These are phyloP conservation scores for Tyria jacobaeae DNA, from an alignment of 2,888 invertebrate genomes.

Conservation along the genomic window DNA sequence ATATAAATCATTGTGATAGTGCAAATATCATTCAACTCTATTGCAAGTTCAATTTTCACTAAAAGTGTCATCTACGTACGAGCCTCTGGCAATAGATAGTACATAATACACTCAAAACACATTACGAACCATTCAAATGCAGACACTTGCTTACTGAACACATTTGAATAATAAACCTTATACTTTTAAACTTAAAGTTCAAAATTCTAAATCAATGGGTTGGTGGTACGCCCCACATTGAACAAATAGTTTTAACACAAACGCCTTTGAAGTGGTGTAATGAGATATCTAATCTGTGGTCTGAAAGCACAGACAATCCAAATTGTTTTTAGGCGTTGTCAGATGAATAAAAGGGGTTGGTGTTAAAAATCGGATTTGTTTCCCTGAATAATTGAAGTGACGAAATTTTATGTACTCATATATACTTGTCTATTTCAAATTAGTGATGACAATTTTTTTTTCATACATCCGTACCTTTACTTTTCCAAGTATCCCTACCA, in stretches of 20 bases:
- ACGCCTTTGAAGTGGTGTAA: conserved; percentile 63
- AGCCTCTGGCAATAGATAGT: neutral
- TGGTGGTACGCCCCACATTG: conserved; percentile 42
- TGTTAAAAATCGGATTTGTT: conserved; percentile 15
- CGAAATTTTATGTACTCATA: too few relatives aligned
- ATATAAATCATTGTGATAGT: neutral
- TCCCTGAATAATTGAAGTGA: too few relatives aligned
- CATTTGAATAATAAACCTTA: conserved; percentile 7
- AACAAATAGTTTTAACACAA: conserved; percentile 60
- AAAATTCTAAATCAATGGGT: conserved; percentile 19
- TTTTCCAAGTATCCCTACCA: too few relatives aligned
- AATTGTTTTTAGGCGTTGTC: conserved; percentile 48
- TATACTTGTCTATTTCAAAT: too few relatives aligned
- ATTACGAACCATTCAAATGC: conserved; percentile 16
- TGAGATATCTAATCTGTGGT: conserved; percentile 61
- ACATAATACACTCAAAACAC: neutral
- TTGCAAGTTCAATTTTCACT: neutral
- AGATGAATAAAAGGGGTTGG: conserved; percentile 18
- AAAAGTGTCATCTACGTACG: neutral
- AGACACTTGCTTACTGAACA: neutral
- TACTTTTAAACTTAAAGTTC: conserved; percentile 11
- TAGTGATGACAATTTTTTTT: too few relatives aligned
- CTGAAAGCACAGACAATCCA: conserved; percentile 36
- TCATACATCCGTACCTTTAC: too few relatives aligned
- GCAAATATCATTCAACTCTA: neutral